Conservation (phyloP, 2,888 invertebrate species). For the Aricia artaxerxes region DNA sequence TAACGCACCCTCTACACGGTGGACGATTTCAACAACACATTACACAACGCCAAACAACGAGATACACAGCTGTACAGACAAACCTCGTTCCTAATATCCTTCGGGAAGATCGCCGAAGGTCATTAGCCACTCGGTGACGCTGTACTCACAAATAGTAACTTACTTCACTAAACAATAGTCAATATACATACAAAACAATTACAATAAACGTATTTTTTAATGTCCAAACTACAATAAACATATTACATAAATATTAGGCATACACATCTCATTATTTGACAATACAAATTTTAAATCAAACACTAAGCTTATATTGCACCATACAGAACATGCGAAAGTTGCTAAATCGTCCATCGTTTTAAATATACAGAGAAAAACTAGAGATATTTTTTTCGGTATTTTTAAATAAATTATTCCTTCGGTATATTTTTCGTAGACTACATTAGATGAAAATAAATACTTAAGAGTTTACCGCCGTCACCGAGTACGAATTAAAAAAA, state of each 20-base stretch:
- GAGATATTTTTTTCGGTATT: constrained; percentile 18
- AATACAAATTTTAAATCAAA: neutral
- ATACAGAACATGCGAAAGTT: neutral
- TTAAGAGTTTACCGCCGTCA: constrained; percentile 5
- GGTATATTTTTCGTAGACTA: constrained; percentile 12
- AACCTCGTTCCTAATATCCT: neutral
- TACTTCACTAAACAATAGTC: neutral
- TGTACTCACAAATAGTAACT: neutral
- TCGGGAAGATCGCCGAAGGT: no score
- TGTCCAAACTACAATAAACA: neutral
- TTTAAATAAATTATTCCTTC: constrained; percentile 29
- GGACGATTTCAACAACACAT: constrained; percentile 21
- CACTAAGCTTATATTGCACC: constrained; percentile 22
- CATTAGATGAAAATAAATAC: constrained; percentile 25
- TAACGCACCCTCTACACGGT: constrained; percentile 19
- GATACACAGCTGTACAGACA: neutral
- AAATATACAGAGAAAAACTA: constrained; percentile 26
- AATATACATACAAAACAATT: neutral
- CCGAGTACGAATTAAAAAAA: neutral
- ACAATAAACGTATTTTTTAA: neutral
- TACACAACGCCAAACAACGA: constrained; percentile 6
- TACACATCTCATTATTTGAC: constrained; percentile 1
- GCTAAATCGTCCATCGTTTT: constrained; percentile 28
- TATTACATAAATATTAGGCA: neutral
- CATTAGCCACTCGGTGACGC: neutral